Percentiles rank a stretch among this genome's conserved stretches.
These are phyloP conservation scores for Piprites chloris DNA, from an alignment of 2,113 vertebrate genomes.

Conservation along the genomic window DNA sequence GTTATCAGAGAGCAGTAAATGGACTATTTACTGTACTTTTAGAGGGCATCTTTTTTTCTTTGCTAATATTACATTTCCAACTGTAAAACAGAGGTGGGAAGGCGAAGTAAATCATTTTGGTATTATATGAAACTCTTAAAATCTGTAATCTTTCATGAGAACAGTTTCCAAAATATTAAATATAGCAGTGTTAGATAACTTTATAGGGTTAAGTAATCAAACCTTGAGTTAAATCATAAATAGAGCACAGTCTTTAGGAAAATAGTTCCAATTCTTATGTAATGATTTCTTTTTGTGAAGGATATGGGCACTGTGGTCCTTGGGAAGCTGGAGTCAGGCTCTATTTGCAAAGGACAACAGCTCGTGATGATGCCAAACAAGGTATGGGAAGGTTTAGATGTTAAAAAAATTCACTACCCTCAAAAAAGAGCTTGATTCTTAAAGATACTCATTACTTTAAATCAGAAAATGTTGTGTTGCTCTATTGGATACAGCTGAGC, in stretches of 20 bases:
- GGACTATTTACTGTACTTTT: not conserved
- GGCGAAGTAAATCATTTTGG: not conserved
- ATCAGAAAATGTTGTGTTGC: not conserved
- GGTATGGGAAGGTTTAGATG: conserved; percentile 68
- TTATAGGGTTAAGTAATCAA: not conserved
- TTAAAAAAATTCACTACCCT: not conserved
- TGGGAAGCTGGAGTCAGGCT: conserved; percentile 95
- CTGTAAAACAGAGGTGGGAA: not conserved
- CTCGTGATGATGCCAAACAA: conserved; percentile 99
- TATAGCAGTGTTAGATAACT: not conserved
- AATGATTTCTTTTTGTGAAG: conserved; percentile 65
- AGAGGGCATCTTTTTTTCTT: not conserved
- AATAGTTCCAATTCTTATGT: not conserved
- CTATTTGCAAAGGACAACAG: conserved; percentile 94
- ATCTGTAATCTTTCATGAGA: not conserved
- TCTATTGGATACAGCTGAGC: not conserved
- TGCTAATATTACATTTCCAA: not conserved
- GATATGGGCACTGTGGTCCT: conserved; percentile 98
- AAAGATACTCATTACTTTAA: not conserved
- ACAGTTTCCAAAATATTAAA: not conserved
- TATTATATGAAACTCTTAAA: not conserved
- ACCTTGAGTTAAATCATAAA: not conserved
- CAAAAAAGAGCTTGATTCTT: not conserved
- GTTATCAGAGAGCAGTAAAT: not conserved
- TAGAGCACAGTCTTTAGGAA: not conserved